These are phyloP conservation scores for Glyphotaelius pellucidus DNA, from an alignment of 2,888 invertebrate species.

Conservation along the genomic window DNA sequence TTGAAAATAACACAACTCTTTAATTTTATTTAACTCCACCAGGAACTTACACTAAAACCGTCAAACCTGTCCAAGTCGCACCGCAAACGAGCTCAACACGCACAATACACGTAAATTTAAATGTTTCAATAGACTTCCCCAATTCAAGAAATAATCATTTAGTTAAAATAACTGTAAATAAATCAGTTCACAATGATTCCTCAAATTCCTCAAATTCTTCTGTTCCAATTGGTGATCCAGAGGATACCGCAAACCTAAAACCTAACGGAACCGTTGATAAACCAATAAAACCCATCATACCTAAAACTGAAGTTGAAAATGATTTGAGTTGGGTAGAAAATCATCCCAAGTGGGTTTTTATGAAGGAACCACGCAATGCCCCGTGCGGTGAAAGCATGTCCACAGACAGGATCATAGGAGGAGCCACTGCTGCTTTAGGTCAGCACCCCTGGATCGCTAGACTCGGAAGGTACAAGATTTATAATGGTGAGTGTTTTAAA, in stretches of 20 bases:
- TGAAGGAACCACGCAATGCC: not conserved
- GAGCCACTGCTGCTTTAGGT: constrained; percentile 77
- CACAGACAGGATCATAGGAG: constrained; percentile 80
- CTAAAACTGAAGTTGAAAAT: not conserved
- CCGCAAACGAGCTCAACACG: not conserved
- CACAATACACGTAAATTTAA: not conserved
- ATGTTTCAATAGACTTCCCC: not conserved
- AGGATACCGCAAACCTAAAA: not conserved
- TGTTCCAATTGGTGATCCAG: not conserved
- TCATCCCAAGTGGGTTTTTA: constrained; percentile 16
- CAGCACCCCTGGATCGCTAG: constrained; percentile 82
- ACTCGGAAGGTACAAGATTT: constrained; percentile 71
- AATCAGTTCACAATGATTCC: not conserved
- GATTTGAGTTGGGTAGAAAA: not conserved
- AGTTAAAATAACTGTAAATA: not conserved
- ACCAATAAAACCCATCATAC: not conserved
- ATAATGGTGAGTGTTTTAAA: constrained; percentile 7
- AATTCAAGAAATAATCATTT: not conserved
- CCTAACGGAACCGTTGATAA: not conserved
- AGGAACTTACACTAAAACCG: not conserved
- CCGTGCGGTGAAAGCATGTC: constrained; percentile 77
- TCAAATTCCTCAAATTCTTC: not conserved
- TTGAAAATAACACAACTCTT: not conserved
- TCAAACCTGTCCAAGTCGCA: not conserved
- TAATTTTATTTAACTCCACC: not conserved